A percentile compares a stretch with the other conserved stretches of the same genome.
phyloP scores from a whole-genome alignment of 2,888 invertebrate species.

The Helleia helle region DNA sequence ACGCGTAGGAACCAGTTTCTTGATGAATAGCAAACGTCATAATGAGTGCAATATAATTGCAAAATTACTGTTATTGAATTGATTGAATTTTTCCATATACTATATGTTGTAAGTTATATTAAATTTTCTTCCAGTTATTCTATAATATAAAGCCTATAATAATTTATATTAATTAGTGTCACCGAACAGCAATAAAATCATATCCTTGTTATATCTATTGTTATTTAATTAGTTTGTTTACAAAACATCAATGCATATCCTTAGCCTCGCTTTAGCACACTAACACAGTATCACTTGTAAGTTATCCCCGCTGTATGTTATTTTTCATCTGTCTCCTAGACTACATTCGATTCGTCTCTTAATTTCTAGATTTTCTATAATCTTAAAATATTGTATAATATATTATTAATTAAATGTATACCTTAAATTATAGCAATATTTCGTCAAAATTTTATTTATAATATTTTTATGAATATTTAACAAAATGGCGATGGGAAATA shows the following conservation, averaged over 20 bases:
- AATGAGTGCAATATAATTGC: slow-evolving; percentile 15
- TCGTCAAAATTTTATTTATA: too few species aligned
- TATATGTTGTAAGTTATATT: neutral
- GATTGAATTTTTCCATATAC: slow-evolving; percentile 9
- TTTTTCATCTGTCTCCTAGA: neutral
- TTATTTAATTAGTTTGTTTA: neutral
- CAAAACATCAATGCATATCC: neutral
- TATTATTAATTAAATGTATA: too few species aligned
- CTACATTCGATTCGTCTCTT: too few species aligned
- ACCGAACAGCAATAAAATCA: slow-evolving; percentile 1
- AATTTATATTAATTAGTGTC: neutral
- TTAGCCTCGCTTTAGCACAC: neutral
- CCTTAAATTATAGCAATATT: too few species aligned
- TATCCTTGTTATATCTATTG: slow-evolving; percentile 3
- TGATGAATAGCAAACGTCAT: too few species aligned
- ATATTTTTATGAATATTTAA: too few species aligned
- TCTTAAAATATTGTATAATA: too few species aligned
- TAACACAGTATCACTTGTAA: neutral
- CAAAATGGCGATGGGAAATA: too few species aligned
- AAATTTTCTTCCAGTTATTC: neutral
- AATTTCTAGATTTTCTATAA: too few species aligned
- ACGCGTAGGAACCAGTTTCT: too few species aligned
- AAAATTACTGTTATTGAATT: slow-evolving; percentile 9
- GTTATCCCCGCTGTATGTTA: neutral
- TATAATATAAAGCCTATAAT: neutral